phyloP scores from a whole-genome alignment of 2,113 vertebrate species.

The Gavia stellata region DNA sequence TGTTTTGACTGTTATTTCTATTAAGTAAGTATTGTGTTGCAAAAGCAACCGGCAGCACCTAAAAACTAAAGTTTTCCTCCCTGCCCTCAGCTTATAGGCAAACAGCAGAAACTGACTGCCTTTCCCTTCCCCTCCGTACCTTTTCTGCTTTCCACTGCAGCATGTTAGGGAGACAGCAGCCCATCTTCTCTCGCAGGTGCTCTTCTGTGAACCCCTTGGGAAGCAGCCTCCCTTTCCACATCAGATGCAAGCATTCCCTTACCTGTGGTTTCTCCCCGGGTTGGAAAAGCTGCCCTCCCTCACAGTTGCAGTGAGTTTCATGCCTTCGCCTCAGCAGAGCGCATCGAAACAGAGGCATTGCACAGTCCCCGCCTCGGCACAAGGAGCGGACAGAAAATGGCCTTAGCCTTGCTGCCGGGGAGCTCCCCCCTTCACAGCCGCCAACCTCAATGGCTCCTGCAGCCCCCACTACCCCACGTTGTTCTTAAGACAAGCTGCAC shows the following conservation, averaged over 20 bases:
- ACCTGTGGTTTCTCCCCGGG: neutral
- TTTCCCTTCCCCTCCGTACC: neutral
- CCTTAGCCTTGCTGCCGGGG: accelerated
- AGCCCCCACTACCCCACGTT: accelerated
- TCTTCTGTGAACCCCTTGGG: neutral
- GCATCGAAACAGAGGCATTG: accelerated
- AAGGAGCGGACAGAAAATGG: neutral
- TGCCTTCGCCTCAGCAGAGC: accelerated
- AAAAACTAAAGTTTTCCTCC: neutral
- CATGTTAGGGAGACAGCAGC: neutral
- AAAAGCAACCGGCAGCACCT: neutral
- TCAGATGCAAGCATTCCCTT: neutral
- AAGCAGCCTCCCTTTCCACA: neutral
- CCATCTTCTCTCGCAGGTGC: neutral
- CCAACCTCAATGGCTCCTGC: neutral
- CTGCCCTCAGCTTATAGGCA: neutral
- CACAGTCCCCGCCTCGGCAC: neutral
- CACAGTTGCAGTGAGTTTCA: neutral
- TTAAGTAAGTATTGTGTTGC: neutral
- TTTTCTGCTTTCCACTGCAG: neutral
- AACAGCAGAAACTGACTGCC: neutral
- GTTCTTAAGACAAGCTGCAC: neutral
- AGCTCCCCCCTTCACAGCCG: neutral
- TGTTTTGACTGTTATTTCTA: neutral
- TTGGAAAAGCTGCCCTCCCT: neutral